Conservation (phyloP, 1,140 invertebrate genomes). For the Battus philenor region DNA sequence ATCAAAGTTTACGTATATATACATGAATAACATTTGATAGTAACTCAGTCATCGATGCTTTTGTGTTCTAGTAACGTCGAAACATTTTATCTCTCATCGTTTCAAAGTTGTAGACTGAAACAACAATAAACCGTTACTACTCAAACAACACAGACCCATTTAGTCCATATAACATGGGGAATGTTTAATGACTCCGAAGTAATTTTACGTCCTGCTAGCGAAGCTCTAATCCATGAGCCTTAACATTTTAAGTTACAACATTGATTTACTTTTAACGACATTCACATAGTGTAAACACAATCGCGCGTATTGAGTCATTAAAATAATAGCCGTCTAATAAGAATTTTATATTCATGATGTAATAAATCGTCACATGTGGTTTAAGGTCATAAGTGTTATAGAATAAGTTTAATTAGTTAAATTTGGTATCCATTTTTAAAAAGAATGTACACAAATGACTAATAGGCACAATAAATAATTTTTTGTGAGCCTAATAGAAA, state of each 20-base stretch:
- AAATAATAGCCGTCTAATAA: constrained; percentile 17
- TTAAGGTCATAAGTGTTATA: no score
- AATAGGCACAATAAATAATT: no score
- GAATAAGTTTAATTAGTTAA: no score
- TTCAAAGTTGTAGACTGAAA: constrained; percentile 11
- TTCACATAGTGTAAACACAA: constrained; percentile 22
- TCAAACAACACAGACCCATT: constrained; percentile 19
- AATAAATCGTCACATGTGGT: no score
- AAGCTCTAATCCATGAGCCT: constrained; percentile 21
- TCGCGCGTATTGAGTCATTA: constrained; percentile 35
- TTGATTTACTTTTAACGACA: constrained; percentile 23
- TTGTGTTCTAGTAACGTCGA: background rate
- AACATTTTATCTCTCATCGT: constrained; percentile 12
- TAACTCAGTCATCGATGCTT: constrained; percentile 3
- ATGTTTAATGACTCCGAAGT: constrained; percentile 22
- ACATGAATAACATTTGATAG: no score
- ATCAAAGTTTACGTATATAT: no score
- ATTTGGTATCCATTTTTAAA: no score
- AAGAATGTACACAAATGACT: no score
- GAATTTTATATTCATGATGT: no score
- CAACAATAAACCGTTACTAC: constrained; percentile 11
- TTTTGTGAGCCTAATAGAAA: no score
- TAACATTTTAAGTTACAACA: constrained; percentile 25
- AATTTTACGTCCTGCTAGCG: constrained; percentile 33
- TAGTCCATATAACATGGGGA: constrained; percentile 18